Base-by-base conservation (phyloP, 2,888 invertebrate species). In the Hemicrepidius hirtus region DNA sequence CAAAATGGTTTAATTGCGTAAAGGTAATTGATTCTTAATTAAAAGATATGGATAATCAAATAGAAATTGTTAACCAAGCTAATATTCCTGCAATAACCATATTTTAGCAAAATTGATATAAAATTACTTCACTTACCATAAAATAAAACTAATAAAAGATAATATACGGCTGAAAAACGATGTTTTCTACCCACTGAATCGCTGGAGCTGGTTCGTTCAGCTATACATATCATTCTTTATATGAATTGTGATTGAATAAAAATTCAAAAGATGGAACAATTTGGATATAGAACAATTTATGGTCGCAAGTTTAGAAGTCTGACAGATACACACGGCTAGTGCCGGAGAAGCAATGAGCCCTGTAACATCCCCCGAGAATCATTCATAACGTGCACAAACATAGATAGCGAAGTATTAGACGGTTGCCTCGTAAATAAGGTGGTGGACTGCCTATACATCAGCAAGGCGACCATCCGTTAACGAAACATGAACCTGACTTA, bases 361-460 rank as follows among this genome's bases (percentile, higher is more conserved):
- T 62, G 62, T 60, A 46, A 37, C 41, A 53, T 80, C 82, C 81
- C 84, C 41, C 28, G 82, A 76, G 83, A 75, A 82, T 82, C 83
- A 80, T 84, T 83, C 83, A 83, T 84, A 84, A 82, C 81, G 79
- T 78, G 79, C 80, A 77, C 81, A 79, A 81, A 80, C 82, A 81
- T 81, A 80, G 82, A 82, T 83, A 82, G 80, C 78, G 77, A 65
- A 66, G 81, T 62, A 82, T 83, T 83, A 81, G 81, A 80, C 80
- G 81, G 81, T 76, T 78, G 73, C 79, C 75, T 83, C 83, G 83
- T 83, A 84, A 83, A 84, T 84, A 84, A 83, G 81, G 80, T 78
- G 77, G 64, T 73, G 73, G 78, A 73, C 73, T 79, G 78, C 80
- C 82, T 80, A 82, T 83, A 82, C 81, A 82, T 83, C 83, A 83